Percentiles rank a stretch among this genome's conserved stretches.
Evolutionary conservation across 1,140 invertebrate genomes (phyloP).

Genomic region (Apis florea): DNA sequence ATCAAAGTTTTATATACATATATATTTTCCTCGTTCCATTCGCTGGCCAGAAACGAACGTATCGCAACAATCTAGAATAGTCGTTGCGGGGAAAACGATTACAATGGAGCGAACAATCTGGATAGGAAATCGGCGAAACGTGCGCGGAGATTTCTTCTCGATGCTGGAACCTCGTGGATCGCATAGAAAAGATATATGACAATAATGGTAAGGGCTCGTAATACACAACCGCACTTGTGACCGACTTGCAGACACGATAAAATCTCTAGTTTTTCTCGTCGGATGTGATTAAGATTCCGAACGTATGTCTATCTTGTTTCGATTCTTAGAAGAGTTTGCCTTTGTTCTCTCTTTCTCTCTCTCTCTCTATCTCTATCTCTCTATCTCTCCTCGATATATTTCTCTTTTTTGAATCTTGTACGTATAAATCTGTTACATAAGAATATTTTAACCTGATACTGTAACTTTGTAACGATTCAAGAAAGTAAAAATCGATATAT

Average conservation of each 20-base stretch:
- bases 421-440: conserved; percentile 12
- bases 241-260: conserved; percentile 52
- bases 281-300: conserved; percentile 64
- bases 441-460: neutral
- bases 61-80: conserved; percentile 31
- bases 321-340: conserved; percentile 62
- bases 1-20: neutral
- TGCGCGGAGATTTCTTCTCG: conserved; percentile 46
- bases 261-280: conserved; percentile 54
- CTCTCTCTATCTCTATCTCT: neutral
- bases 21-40: neutral
- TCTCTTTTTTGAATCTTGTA: neutral
- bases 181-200: conserved; percentile 42
- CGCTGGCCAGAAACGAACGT: conserved; percentile 8
- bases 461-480: neutral
- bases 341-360: conserved; percentile 35
- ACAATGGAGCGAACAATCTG: conserved; percentile 41
- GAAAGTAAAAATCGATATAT: no score
- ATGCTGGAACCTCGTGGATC: conserved; percentile 18
- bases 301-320: conserved; percentile 53
- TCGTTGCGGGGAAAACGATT: conserved; percentile 41
- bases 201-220: conserved; percentile 56
- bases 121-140: conserved; percentile 57
- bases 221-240: conserved; percentile 59
- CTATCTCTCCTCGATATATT: neutral